Percentiles rank a stretch among this genome's conserved stretches.
Conservation (phyloP, 1,140 invertebrate species). For the Cepaea nemoralis region DNA sequence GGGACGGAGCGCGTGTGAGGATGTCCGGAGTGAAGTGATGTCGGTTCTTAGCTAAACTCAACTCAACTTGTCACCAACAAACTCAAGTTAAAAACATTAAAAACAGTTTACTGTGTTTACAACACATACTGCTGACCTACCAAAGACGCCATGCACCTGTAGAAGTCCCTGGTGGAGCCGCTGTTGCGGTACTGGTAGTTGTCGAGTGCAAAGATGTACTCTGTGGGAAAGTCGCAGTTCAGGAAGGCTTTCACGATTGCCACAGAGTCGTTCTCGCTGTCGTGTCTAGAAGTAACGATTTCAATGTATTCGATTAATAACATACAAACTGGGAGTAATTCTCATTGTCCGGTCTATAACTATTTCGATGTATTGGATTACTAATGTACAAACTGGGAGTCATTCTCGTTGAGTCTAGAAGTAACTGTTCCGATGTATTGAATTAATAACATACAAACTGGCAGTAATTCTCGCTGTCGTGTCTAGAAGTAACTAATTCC, state of each 20-base stretch:
- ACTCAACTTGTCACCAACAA: neutral
- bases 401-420: too few species aligned
- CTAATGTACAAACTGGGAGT: too few species aligned
- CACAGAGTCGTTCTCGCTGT: neutral
- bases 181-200: neutral
- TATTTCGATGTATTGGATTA: too few species aligned
- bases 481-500: too few species aligned
- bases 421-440: too few species aligned
- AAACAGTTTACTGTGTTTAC: neutral
- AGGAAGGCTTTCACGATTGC: neutral
- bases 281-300: too few species aligned
- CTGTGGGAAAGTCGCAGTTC: neutral
- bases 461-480: too few species aligned
- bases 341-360: too few species aligned
- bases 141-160: neutral
- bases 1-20: neutral
- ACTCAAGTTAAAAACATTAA: neutral
- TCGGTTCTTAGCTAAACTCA: neutral
- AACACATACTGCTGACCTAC: neutral
- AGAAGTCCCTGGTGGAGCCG: neutral
- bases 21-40: neutral
- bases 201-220: slow-evolving; percentile 1
- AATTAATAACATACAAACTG: too few species aligned
- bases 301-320: too few species aligned
- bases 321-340: too few species aligned